Percentiles rank a stretch among this genome's conserved stretches.
Evolutionary conservation across 2,797 vertebrate genomes (phyloP).

Genomic region (Anguilla megastoma): DNA sequence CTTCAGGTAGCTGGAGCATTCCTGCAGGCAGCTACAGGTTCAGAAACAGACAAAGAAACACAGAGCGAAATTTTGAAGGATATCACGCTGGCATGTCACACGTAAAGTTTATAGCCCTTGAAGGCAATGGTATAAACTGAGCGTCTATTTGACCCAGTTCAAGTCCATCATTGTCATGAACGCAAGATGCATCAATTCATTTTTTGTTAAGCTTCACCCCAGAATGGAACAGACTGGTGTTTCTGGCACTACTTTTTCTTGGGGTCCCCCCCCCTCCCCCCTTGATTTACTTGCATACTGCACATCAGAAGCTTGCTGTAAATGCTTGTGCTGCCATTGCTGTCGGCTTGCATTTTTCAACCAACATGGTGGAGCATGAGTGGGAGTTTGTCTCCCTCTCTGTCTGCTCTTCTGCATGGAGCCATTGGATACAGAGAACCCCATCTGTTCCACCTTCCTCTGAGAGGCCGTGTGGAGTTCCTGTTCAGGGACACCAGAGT

Average conservation of each 20-base stretch:
- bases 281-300: background rate
- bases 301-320: background rate
- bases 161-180: background rate
- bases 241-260: background rate
- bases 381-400: conserved; percentile 9
- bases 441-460: conserved; percentile 26
- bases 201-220: background rate
- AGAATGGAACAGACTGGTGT: background rate
- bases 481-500: background rate
- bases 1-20: background rate
- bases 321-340: background rate
- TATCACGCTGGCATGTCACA: background rate
- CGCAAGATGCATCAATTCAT: background rate
- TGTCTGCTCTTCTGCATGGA: conserved; percentile 16
- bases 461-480: conserved; percentile 4
- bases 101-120: background rate
- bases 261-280: background rate
- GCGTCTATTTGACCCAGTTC: background rate
- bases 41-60: background rate
- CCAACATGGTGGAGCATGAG: conserved; percentile 13
- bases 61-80: background rate
- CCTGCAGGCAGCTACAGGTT: background rate
- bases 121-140: background rate
- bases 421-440: conserved; percentile 23
- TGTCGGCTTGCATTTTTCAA: background rate